Base-by-base conservation (phyloP, 2,797 vertebrate genomes). In the Diplodus sargus region DNA sequence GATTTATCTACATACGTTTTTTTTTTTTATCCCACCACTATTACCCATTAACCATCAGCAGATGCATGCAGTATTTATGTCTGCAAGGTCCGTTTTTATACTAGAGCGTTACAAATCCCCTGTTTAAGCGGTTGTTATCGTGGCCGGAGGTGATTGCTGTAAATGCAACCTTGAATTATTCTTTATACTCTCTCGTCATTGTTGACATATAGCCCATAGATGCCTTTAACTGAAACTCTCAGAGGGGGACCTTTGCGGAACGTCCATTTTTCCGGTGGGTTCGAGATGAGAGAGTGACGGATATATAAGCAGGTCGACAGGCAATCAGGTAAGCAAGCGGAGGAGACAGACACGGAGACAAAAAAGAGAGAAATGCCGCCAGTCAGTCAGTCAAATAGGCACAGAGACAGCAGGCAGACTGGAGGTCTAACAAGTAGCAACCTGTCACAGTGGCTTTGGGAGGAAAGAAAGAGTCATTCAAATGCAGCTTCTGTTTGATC, bases 381-480 rank as follows among this genome's bases (percentile, higher is more conserved):
- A 91, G 85, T 80, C 85, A 89, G 72, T 86, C 87, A 89, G 87
- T 91, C 87, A 89, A 78, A 90, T 67, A 77, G 83, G 72, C 64
- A 67, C 25, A 78, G 72, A 90, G 77, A 83, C 78, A 66, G 85
- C 78, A 82, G 83, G 84, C 74, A 79, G 78, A 85, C 87, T 84
- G 74, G 68, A 91, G 88, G 88, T 92, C 87, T 90, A 89, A 93
- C 93, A 93, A 90, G 92, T 91, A 90, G 84, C 89, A 91, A 89
- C 93, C 85, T 90, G 92, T 91, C 91, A 89, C 83, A 63, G 78
- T 75, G 87, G 88, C 82, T 93, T 90, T 88, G 85, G 80, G 64
- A 87, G 84, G 76, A 78, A 90, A 88, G 86, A 89, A 85, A 87
- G 75, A 90, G 67, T 90, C 87, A 90, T 91, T 91, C 89, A 90